Conservation (phyloP, 2,888 invertebrate species). For the Agonopterix subpropinquella region DNA sequence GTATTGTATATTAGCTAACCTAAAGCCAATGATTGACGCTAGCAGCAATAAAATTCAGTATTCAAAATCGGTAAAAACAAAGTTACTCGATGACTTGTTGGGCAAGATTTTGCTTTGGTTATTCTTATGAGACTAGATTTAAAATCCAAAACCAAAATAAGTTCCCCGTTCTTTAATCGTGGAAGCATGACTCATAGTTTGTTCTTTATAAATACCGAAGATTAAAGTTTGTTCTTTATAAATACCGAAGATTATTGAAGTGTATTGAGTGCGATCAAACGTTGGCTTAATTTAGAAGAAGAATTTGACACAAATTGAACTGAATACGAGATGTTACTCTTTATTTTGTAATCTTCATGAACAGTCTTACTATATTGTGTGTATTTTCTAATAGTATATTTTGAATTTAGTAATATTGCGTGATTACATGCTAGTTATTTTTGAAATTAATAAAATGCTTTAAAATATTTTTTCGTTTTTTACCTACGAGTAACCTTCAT, state of each 20-base stretch:
- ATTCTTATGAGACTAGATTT: too few relatives aligned
- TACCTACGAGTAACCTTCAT: too few relatives aligned
- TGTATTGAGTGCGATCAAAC: too few relatives aligned
- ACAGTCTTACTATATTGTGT: constrained; percentile 42
- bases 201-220: neutral
- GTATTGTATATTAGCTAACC: constrained; percentile 23
- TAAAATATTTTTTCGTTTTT: constrained; percentile 36
- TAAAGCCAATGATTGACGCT: too few relatives aligned
- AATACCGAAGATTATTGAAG: too few relatives aligned
- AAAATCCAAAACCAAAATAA: too few relatives aligned
- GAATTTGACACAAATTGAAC: constrained; percentile 25
- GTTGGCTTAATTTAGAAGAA: too few relatives aligned
- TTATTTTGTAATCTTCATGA: constrained; percentile 39
- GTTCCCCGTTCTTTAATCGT: too few relatives aligned
- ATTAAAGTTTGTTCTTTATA: neutral
- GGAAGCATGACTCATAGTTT: neutral
- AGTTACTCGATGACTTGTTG: neutral
- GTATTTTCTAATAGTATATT: constrained; percentile 66
- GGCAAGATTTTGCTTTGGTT: too few relatives aligned
- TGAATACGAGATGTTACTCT: constrained; percentile 33
- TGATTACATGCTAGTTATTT: constrained; percentile 70
- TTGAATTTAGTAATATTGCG: constrained; percentile 61
- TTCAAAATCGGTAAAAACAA: constrained; percentile 1
- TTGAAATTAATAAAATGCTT: constrained; percentile 71
- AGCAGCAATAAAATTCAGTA: too few relatives aligned